Evolutionary conservation across 2,888 invertebrate species (phyloP).

Genomic region (Tiliacea aurago): DNA sequence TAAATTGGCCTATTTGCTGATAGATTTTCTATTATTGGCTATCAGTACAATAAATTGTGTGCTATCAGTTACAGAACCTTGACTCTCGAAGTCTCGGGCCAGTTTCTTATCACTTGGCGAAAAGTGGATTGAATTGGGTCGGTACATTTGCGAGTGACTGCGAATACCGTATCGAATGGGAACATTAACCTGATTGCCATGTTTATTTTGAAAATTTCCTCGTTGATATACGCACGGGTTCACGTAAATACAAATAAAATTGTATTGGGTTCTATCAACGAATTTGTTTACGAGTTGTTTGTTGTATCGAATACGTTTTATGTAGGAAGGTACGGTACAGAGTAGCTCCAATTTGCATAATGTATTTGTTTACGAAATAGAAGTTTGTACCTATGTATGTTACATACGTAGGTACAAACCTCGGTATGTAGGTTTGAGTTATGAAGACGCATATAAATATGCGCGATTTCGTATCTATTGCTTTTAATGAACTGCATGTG

Average conservation of each 20-base stretch:
- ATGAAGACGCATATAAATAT: not conserved
- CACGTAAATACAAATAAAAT: conserved; percentile 48
- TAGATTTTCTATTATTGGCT: conserved; percentile 63
- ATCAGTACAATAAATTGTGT: conserved; percentile 62
- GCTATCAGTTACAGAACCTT: conserved; percentile 60
- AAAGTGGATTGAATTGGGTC: conserved; percentile 77
- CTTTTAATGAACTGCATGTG: too few relatives aligned
- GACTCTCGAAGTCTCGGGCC: conserved; percentile 49
- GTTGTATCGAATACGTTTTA: conserved; percentile 43
- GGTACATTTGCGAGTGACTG: conserved; percentile 76
- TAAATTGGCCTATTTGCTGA: conserved; percentile 65
- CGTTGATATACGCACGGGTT: conserved; percentile 30
- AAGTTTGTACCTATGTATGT: not conserved
- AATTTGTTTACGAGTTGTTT: conserved; percentile 49
- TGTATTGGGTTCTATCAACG: conserved; percentile 41
- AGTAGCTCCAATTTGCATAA: conserved; percentile 38
- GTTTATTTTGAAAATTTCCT: conserved; percentile 61
- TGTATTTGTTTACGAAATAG: conserved; percentile 30
- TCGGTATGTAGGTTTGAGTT: not conserved
- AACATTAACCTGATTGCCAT: conserved; percentile 75
- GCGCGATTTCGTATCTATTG: too few relatives aligned
- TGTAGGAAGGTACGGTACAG: conserved; percentile 11
- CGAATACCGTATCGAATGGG: conserved; percentile 74
- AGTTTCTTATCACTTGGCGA: conserved; percentile 67
- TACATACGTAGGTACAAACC: too few relatives aligned